Base-by-base conservation (phyloP, 2,797 vertebrate species). In the Ceyx erithaca region DNA sequence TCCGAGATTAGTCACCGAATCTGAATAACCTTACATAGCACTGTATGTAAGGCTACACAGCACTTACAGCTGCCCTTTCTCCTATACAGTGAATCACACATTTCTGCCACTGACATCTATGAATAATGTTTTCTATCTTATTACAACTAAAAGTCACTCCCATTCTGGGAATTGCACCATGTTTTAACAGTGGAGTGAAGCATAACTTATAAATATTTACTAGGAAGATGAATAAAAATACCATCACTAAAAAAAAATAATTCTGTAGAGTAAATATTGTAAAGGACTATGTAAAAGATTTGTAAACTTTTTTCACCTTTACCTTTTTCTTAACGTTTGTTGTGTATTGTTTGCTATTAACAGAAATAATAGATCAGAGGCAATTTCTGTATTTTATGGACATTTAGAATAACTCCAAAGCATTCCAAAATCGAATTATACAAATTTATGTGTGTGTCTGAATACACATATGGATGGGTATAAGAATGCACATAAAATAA, bases 341-440 rank as follows among this genome's bases (percentile, higher is more conserved):
- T 1, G 8, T 69, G 21, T 57, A n/a, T 19, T 70, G 8, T 37
- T 55, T 81, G 14, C 15, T 87, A 46, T 37, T 68, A 57, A 64
- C 21, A 81, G 51, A 84, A 87, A 69, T 11, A 73, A 59, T 3
- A 35, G 12, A 10, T 4, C 33, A 85, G 52, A 75, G 20, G 6
- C 21, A 77, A 51, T 21, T 51, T 73, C 26, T 87, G 11, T 79
- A n/a, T 43, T 63, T 55, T 80, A 79, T 58, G 33, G 55, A 46
- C 54, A 73, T 59, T 58, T 87, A 71, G 35, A 91, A 83, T 67
- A 88, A 77, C 22, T 52, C 41, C 64, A 91, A 90, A 90, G 16
- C 19, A 85, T 35, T 59, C 35, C 77, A 31, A 48, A 57, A 62
- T 33, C 52, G 57, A 62, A 85, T 70, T 35, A 14, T 16, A 49